These are phyloP conservation scores for Philotrypesis tridentata DNA, from an alignment of 1,140 invertebrate species.

Conservation along the genomic window DNA sequence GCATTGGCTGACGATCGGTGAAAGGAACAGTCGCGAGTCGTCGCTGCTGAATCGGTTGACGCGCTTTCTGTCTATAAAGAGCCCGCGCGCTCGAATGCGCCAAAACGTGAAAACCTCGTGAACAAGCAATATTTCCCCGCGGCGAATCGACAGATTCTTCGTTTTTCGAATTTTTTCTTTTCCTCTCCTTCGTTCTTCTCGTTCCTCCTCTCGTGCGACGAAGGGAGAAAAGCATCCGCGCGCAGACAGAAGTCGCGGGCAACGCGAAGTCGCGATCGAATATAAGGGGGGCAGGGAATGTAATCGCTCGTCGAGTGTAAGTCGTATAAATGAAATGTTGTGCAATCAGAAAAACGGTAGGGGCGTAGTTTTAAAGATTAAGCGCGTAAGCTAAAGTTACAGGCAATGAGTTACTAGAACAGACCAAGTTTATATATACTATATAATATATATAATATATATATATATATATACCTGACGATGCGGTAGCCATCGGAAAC, in stretches of 20 bases:
- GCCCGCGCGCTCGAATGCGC: too few relatives aligned
- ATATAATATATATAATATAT: conserved; percentile 28
- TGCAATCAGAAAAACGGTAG: conserved; percentile 35
- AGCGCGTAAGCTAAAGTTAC: conserved; percentile 44
- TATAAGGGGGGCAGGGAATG: too few relatives aligned
- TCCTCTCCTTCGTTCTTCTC: too few relatives aligned
- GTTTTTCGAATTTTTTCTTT: too few relatives aligned
- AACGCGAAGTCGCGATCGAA: conserved; percentile 21
- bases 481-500: conserved; percentile 48
- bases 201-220: too few relatives aligned
- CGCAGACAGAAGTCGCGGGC: neutral
- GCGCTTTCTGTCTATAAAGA: neutral
- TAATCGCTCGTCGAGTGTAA: conserved; percentile 21
- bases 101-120: neutral
- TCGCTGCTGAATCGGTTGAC: neutral
- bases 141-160: neutral
- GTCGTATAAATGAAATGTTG: conserved; percentile 46
- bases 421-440: conserved; percentile 43
- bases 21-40: neutral
- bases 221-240: neutral
- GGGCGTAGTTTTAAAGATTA: conserved; percentile 39
- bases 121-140: conserved; percentile 21
- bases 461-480: conserved; percentile 38
- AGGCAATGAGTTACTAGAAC: conserved; percentile 50
- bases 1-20: conserved; percentile 3